Evolutionary conservation across 1,140 invertebrate genomes (phyloP), one percentile per base, ranked within the genome.

Genomic region (Tetragnatha versicolor): DNA sequence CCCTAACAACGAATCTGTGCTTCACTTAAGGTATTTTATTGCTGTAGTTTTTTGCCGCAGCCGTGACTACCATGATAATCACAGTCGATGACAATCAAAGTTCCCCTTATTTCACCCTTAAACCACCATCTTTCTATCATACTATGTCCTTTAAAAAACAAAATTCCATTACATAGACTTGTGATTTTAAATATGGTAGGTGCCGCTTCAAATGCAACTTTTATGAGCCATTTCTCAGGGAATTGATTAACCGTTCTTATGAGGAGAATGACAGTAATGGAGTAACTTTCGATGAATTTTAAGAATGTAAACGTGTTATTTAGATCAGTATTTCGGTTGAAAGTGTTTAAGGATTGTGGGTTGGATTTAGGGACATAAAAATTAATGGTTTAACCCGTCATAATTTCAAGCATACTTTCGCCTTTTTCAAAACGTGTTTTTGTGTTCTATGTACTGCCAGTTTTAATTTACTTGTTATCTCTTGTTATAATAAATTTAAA

Each of bases 131-230:
- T n/a, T n/a, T n/a, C n/a, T n/a, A n/a, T n/a, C n/a, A n/a, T n/a
- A n/a, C n/a, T n/a, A n/a, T n/a, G n/a, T n/a, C 42, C 60, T 68
- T 31, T 20, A 33, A 68, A 47, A 39, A 20, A 31, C 33, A 49
- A 66, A 68, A 31, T 68, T 68, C 37, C 17, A 12, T 31, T 49
- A 49, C 42, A 29, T 47, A 47, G 14, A 68, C 25, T 27, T 47
- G 49, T 42, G 63, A 49, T 39, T 68, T 68, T 29, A 47, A 68
- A 68, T 68, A n/a, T n/a, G n/a, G n/a, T n/a, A n/a, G n/a, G n/a
- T 68, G 49, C 33, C 63, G 27, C 25, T 68, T 49, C 20, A 68
- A 68, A 68, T 29, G n/a, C 22, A 12, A n/a, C 45, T 63, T 63
- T 68, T 68, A 68, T 39, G 42, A 31, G 63, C 42, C 10, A 66